Evolutionary conservation across 1,140 invertebrate genomes (phyloP).

Genomic region (Delia radicum): DNA sequence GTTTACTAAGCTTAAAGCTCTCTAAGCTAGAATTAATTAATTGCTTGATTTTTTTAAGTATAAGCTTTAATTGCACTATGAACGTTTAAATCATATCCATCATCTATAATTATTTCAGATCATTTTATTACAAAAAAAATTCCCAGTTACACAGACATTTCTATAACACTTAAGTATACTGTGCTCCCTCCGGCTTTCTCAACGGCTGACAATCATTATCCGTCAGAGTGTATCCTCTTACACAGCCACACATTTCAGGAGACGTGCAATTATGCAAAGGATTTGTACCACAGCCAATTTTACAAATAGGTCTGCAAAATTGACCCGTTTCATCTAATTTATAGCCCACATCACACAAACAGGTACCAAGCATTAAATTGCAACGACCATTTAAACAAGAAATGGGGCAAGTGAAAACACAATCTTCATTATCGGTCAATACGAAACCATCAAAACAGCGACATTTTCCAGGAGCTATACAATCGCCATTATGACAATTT

Average conservation of each 20-base stretch:
- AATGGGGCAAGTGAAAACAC: constrained; percentile 48
- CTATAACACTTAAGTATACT: too few species aligned
- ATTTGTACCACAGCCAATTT: constrained; percentile 47
- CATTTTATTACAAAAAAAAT: too few species aligned
- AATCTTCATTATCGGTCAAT: constrained; percentile 52
- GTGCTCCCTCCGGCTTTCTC: too few species aligned
- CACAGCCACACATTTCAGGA: constrained; percentile 47
- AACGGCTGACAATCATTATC: constrained; percentile 47
- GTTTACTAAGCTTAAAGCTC: too few species aligned
- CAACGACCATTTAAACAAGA: constrained; percentile 58
- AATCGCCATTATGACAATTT: constrained; percentile 61
- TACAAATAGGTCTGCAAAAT: constrained; percentile 57
- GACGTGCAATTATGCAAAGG: constrained; percentile 47
- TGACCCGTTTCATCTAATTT: constrained; percentile 58
- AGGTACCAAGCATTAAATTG: constrained; percentile 54
- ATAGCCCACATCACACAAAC: constrained; percentile 67
- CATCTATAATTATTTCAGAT: too few species aligned
- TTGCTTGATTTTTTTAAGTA: too few species aligned
- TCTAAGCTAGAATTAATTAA: too few species aligned
- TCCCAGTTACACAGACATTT: too few species aligned
- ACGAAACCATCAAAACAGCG: constrained; percentile 61
- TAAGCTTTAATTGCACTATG: too few species aligned
- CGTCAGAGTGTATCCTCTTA: constrained; percentile 34
- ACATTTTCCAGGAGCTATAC: constrained; percentile 61
- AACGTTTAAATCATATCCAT: too few species aligned